Percentiles rank a stretch among this genome's conserved stretches.
phyloP scores from a whole-genome alignment of 2,113 vertebrate genomes.

The Rousettus leschenaultii region DNA sequence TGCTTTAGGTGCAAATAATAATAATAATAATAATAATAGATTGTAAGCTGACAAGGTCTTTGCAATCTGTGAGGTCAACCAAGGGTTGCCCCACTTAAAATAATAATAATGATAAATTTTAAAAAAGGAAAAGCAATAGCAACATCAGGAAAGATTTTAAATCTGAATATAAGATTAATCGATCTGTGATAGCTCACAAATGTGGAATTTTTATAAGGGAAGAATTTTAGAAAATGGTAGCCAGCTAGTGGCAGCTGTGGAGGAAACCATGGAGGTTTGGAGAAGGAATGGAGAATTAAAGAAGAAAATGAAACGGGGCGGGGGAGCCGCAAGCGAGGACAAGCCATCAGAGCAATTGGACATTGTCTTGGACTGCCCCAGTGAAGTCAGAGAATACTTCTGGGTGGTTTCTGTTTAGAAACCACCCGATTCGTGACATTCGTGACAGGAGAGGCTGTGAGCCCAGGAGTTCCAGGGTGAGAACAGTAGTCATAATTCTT shows the following conservation, averaged over 20 bases:
- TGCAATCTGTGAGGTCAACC: no score
- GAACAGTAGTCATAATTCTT: not conserved
- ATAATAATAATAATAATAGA: no score
- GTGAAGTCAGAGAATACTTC: not conserved
- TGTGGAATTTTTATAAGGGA: not conserved
- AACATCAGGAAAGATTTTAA: not conserved
- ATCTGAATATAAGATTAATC: not conserved
- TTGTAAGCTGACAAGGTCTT: no score
- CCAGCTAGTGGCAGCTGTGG: not conserved
- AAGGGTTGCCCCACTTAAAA: not conserved
- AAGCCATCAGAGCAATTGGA: not conserved
- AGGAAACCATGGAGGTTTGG: no score
- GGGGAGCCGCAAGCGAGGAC: not conserved
- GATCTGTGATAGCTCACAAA: not conserved
- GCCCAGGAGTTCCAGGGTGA: not conserved
- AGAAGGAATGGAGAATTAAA: not conserved
- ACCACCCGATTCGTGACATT: not conserved
- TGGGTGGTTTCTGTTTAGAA: not conserved
- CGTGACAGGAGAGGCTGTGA: no score
- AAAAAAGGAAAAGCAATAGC: not conserved
- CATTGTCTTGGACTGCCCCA: not conserved
- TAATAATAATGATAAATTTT: no score
- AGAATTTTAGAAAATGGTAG: not conserved
- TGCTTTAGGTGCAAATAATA: no score
- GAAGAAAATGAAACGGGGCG: not conserved